Evolutionary conservation across 2,113 vertebrate genomes (phyloP).

Genomic region (Phainopepla nitens): DNA sequence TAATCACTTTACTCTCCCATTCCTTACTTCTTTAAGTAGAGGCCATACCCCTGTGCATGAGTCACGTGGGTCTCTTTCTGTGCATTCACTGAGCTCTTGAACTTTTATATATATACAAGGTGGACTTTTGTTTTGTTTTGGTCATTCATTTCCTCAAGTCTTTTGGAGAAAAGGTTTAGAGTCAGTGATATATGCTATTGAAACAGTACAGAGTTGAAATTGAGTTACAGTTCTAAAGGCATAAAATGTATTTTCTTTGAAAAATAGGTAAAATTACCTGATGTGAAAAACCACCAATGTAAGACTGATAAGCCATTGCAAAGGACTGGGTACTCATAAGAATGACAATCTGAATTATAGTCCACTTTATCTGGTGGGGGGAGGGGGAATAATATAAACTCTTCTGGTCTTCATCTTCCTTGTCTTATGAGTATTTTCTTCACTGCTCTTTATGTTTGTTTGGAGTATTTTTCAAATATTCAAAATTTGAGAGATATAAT

Average conservation of each 20-base stretch:
- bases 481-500: neutral
- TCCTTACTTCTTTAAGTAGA: neutral
- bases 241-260: neutral
- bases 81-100: neutral
- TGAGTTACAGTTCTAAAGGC: neutral
- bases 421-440: neutral
- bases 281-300: neutral
- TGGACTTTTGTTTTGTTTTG: neutral
- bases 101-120: neutral
- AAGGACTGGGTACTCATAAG: neutral
- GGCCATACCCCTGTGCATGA: neutral
- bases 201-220: neutral
- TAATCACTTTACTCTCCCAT: neutral
- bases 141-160: neutral
- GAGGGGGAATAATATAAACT: neutral
- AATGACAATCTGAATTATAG: neutral
- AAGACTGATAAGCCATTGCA: neutral
- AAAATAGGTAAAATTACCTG: neutral
- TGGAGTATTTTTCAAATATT: neutral
- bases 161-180: neutral
- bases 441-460: neutral
- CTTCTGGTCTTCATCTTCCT: neutral
- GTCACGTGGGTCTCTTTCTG: neutral
- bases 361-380: accelerated
- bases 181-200: neutral